Base-by-base conservation (phyloP, 2,113 vertebrate genomes). In the Microtus pennsylvanicus region DNA sequence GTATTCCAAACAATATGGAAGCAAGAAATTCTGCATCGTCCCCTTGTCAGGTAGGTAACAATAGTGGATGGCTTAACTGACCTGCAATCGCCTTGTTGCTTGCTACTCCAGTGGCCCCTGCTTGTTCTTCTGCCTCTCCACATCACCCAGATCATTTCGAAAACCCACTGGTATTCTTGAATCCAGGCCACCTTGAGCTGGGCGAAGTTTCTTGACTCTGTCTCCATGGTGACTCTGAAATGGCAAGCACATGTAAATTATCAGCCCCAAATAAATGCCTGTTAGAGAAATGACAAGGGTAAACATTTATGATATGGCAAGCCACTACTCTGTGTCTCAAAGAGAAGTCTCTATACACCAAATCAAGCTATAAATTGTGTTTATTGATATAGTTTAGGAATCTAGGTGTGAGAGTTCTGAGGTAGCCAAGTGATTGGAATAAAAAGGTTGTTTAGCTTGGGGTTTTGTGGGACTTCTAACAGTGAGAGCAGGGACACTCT, bases 151-250 rank as follows among this genome's bases (percentile, higher is more conserved):
- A 96, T 98, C 65, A 26, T 97, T 98, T 86, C 91, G 98, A 97
- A 96, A 98, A 74, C 42, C 89, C 80, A 24, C 91, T 91, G 95
- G 96, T 81, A 65, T 78, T 89, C 96, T 90, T 0, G 9, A 94
- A 91, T 90, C 70, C 78, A 74, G 24, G 0, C 82, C 65, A 85
- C 58, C 87, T 96, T 96, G 95, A 96, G 83, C 78, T 52, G 95
- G 88, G 70, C 74, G 63, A 33, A 45, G 55, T 78, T 97, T 98
- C 97, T 97, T 98, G 91, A 83, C 55, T 94, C 74, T 70, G 33
- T 97, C 97, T 95, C 82, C 4, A 35, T 16, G 97, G 91, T 96
- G 96, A 96, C 86, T 98, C 98, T 99, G 98, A 98, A 98, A 99
- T 96, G 94, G 98, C 81, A 98, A 0, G 96, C 63, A 96, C 75